phyloP scores from a whole-genome alignment of 2,113 vertebrate genomes.

The Lophius piscatorius region DNA sequence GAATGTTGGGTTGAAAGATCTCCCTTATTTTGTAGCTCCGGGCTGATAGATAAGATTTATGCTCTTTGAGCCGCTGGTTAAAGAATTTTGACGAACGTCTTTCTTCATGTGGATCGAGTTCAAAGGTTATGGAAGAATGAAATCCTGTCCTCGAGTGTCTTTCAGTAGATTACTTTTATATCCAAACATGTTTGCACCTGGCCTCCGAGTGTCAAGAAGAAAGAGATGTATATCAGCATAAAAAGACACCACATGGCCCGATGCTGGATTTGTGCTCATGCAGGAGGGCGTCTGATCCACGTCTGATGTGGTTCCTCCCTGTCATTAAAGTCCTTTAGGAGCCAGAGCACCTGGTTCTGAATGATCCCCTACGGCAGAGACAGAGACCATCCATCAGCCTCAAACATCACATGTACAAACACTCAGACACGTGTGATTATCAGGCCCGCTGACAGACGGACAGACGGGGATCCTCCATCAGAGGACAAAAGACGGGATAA shows the following conservation, averaged over 20 bases:
- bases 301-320: slow-evolving; percentile 72
- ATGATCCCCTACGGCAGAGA: slow-evolving; percentile 62
- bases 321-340: slow-evolving; percentile 73
- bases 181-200: slow-evolving; percentile 65
- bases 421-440: slow-evolving; percentile 39
- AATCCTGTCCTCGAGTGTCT: slow-evolving; percentile 48
- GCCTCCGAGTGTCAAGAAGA: slow-evolving; percentile 47
- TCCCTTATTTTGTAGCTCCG: slow-evolving; percentile 20
- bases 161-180: slow-evolving; percentile 59
- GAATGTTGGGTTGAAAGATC: slow-evolving; percentile 20
- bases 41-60: slow-evolving; percentile 36
- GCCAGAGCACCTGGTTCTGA: slow-evolving; percentile 71
- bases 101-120: slow-evolving; percentile 49
- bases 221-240: slow-evolving; percentile 57
- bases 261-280: slow-evolving; percentile 39
- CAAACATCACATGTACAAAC: slow-evolving; percentile 51
- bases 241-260: slow-evolving; percentile 53
- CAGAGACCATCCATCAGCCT: slow-evolving; percentile 50
- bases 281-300: slow-evolving; percentile 37
- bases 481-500: too few species aligned
- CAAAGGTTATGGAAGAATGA: slow-evolving; percentile 48
- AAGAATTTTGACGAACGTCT: slow-evolving; percentile 31
- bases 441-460: slow-evolving; percentile 4
- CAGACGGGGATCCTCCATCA: too few species aligned
- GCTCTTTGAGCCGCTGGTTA: slow-evolving; percentile 43